Base-by-base conservation (phyloP, 2,888 invertebrate genomes). In the Aelia acuminata region DNA sequence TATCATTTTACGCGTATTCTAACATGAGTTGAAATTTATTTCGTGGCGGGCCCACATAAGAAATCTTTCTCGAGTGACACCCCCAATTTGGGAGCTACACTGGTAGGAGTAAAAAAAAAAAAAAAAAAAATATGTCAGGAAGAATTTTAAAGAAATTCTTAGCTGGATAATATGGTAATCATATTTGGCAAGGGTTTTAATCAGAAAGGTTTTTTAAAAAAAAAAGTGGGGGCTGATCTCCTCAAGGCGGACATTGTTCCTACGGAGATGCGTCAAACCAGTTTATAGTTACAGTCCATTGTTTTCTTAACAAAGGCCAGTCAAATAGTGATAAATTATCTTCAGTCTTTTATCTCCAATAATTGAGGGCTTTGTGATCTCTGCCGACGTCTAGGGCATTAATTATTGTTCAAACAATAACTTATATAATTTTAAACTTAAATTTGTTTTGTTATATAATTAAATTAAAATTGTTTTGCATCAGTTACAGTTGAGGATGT, bases 241-340 rank as follows among this genome's bases (percentile, higher is more conserved):
- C 35, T 70, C 31, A 7, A 35, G 31, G 1, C 18, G 20, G 26
- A 35, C 63, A 70, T 70, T 70, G 63, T 70, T 35, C 63, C 31
- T 35, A 35, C 31, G 18, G 35, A 70, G 31, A 18, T 18, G 63
- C 2, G 31, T 1, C 18, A 70, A n/a, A n/a, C n/a, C 31, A 35
- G 63, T 18, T 70, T 70, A 35, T 35, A 35, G 35, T 70, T 70
- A 22, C 18, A 5, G 31, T 20, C 35, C 63, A 31, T 70, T 70
- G 63, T 70, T 70, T 3, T 20, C 22, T 0, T 5, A 70, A 70
- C 63, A 70, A 57, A 57, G 57, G 26, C 3, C 26, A 26, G 26
- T 57, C 57, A 57, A 70, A 70, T 70, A 70, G 63, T 70, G 63
- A 70, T 70, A 18, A 70, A 70, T 70, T 70, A 70, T 70, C 35